These are phyloP conservation scores for Oithona nana DNA, from an alignment of 2,888 invertebrate genomes.

Conservation along the genomic window DNA sequence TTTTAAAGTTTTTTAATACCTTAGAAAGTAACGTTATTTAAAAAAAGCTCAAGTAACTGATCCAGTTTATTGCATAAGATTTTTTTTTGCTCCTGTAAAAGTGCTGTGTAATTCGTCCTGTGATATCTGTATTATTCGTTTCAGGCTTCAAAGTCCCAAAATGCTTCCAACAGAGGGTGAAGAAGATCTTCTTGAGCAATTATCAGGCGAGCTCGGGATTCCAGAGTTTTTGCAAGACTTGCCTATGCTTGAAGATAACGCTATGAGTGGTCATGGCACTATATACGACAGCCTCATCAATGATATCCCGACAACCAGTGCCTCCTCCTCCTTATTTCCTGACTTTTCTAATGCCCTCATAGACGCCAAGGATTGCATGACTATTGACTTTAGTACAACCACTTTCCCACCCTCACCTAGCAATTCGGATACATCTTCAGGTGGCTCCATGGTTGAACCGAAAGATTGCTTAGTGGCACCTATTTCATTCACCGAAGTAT, in stretches of 20 bases:
- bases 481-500: background rate
- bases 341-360: too few relatives aligned
- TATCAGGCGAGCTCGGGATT: constrained; percentile 6
- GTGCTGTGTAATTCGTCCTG: too few relatives aligned
- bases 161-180: constrained; percentile 3
- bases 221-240: background rate
- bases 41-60: too few relatives aligned
- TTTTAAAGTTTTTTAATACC: too few relatives aligned
- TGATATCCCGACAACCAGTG: background rate
- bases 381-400: background rate
- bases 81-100: too few relatives aligned
- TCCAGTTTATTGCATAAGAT: too few relatives aligned
- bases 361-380: background rate
- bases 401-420: background rate
- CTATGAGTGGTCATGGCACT: too few relatives aligned
- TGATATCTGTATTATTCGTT: too few relatives aligned
- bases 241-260: background rate
- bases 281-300: background rate
- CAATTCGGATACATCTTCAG: background rate
- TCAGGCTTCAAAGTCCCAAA: too few relatives aligned
- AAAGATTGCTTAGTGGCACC: background rate
- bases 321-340: background rate
- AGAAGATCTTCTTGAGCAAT: constrained; percentile 9
- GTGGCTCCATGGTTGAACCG: background rate
- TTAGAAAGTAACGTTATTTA: too few relatives aligned